phyloP scores from a whole-genome alignment of 1,140 invertebrate genomes.

The Bilobella aurantiaca region DNA sequence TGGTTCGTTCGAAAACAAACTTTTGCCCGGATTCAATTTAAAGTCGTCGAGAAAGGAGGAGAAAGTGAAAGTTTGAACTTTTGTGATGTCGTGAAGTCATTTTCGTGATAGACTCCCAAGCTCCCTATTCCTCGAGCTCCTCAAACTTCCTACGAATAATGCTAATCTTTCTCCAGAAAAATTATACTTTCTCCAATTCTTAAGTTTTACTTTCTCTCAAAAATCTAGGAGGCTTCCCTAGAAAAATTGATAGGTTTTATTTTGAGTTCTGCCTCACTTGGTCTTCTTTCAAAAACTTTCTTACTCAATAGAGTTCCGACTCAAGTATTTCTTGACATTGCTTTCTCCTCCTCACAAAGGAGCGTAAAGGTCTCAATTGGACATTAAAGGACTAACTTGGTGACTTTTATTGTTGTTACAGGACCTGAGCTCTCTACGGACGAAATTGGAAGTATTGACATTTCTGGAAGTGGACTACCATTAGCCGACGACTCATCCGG shows the following conservation, averaged over 20 bases:
- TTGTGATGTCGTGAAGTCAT: too few species aligned
- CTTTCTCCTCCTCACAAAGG: too few species aligned
- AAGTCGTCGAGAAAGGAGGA: neutral
- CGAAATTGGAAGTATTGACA: slow-evolving; percentile 4
- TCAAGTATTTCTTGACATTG: too few species aligned
- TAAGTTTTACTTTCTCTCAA: too few species aligned
- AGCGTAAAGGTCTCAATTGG: neutral
- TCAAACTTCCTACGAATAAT: too few species aligned
- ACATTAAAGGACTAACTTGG: neutral
- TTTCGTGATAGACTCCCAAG: too few species aligned
- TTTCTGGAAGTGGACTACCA: neutral
- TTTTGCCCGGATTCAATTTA: neutral
- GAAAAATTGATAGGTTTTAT: too few species aligned
- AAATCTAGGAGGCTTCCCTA: too few species aligned
- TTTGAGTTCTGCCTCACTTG: too few species aligned
- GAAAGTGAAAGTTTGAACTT: neutral
- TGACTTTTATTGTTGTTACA: neutral
- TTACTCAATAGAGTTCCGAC: neutral
- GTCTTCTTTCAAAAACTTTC: neutral
- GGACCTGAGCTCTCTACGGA: neutral
- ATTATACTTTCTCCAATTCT: too few species aligned
- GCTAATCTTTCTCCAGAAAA: too few species aligned
- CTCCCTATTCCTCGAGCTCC: too few species aligned
- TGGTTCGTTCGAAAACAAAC: slow-evolving; percentile 15
- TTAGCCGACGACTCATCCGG: slow-evolving; percentile 1